Base-by-base conservation (phyloP, 1,140 invertebrate species). In the Plodia interpunctella region DNA sequence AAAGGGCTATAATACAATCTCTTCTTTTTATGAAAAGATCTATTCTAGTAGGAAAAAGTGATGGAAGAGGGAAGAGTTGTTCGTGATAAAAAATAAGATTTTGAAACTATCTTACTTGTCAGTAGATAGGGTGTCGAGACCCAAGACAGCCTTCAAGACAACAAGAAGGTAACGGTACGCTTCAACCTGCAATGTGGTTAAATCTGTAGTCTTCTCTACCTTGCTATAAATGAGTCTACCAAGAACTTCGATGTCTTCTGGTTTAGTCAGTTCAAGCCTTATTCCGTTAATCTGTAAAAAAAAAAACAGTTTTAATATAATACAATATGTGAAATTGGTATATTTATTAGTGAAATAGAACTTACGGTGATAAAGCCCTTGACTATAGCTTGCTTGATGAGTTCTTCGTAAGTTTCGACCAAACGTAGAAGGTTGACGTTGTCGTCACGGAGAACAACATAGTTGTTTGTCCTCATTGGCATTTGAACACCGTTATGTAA, bases 301-400 rank as follows among this genome's bases (percentile, higher is more conserved):
- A 58, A 30, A 20, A 59, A 35, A 51, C 50, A 55, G 32, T 19
- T 10, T 35, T 17, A n/a, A 44, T 21, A n/a, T 53, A 53, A 13
- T 53, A 25, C 19, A 25, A 53, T n/a, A 53, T 53, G 11, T 49
- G 11, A 18, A 49, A 18, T 25, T 17, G 5, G 25, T 13, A 30
- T 17, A 49, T 50, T 35, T 25, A 59, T 56, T 49, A 11, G 50
- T 32, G 13, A 10, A 56, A 52, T 13, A 51, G 25, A 51, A 69
- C 80, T 62, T 72, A 87, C 87, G 55, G 89, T 89, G 73, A 94
- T 90, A 68, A 89, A 92, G 59, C 94, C 94, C 59, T 90, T 83
- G 5, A 93, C 91, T 54, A 95, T 94, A 62, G 93, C 92, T 50
- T 94, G 90, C 30, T 91, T 86, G 52, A 95, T 91, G 65, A 94